Evolutionary conservation across 2,888 invertebrate genomes (phyloP).

Genomic region (Cheilosia pagana): DNA sequence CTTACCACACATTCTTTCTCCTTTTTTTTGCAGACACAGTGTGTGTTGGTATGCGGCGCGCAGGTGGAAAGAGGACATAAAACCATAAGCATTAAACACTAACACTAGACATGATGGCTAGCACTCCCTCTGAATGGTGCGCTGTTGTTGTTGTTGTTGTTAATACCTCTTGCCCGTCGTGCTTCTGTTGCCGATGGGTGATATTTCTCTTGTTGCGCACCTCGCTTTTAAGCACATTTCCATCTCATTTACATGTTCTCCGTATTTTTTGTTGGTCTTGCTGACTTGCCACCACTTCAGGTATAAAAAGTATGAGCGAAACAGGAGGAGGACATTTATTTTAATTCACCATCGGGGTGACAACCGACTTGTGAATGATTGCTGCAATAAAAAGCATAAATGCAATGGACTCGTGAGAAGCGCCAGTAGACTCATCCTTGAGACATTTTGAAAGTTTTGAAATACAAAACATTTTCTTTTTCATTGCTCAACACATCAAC

Average conservation of each 20-base stretch:
- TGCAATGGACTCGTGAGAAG: conserved; percentile 39
- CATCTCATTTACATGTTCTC: conserved; percentile 45
- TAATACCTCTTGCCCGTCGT: conserved; percentile 9
- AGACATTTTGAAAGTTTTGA: conserved; percentile 47
- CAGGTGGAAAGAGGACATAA: conserved; percentile 34
- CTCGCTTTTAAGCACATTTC: conserved; percentile 40
- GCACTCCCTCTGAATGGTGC: conserved; percentile 7
- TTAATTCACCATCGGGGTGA: neutral
- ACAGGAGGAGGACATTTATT: conserved; percentile 11
- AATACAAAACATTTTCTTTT: conserved; percentile 9
- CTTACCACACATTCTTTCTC: conserved; percentile 2
- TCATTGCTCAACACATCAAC: neutral
- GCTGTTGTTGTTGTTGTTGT: neutral
- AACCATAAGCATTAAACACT: conserved; percentile 65
- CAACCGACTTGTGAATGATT: conserved; percentile 37
- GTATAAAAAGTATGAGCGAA: neutral
- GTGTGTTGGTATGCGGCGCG: neutral
- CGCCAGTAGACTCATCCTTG: conserved; percentile 62
- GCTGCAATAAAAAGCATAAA: conserved; percentile 30
- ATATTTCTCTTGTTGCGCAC: conserved; percentile 48
- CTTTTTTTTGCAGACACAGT: too few species aligned
- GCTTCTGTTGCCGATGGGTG: conserved; percentile 13
- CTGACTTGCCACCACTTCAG: neutral
- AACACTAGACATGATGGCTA: conserved; percentile 59
- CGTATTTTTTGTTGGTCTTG: neutral